phyloP scores from a whole-genome alignment of 2,797 vertebrate species.

The Cercopithecus neglectus region DNA sequence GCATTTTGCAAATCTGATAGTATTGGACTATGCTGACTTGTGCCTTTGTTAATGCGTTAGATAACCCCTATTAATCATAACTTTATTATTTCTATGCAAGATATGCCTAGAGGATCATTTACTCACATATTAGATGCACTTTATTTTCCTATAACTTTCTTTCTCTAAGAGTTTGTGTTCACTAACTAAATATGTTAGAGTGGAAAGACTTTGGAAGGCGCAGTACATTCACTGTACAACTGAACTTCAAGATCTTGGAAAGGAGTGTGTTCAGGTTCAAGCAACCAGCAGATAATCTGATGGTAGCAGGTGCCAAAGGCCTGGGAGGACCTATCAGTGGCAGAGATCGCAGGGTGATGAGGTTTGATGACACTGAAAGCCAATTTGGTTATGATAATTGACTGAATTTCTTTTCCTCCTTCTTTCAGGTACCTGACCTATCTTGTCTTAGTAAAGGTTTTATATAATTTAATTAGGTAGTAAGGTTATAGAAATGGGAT shows the following conservation, averaged over 20 bases:
- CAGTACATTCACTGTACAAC: slow-evolving; percentile 13
- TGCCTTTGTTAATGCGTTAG: slow-evolving; percentile 66
- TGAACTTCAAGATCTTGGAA: not conserved
- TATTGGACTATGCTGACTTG: slow-evolving; percentile 39
- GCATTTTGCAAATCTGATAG: slow-evolving; percentile 53
- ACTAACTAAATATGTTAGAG: not conserved
- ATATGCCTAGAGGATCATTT: slow-evolving; percentile 74
- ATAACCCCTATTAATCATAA: slow-evolving; percentile 78
- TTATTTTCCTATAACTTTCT: slow-evolving; percentile 62
- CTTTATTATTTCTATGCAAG: slow-evolving; percentile 76
- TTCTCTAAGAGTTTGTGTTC: slow-evolving; percentile 19
- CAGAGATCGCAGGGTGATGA: slow-evolving; percentile 50
- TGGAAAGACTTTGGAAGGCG: not conserved
- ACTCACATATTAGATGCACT: slow-evolving; percentile 70
- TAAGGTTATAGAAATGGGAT: slow-evolving; percentile 73
- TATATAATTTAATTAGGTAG: slow-evolving; percentile 83
- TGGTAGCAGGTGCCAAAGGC: slow-evolving; percentile 37
- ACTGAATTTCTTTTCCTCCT: slow-evolving; percentile 74
- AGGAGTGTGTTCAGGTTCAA: not conserved
- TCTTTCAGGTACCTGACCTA: slow-evolving; percentile 70
- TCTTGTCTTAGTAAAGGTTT: slow-evolving; percentile 80
- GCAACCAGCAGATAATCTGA: not conserved
- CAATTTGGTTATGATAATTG: slow-evolving; percentile 68
- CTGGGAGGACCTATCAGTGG: not conserved
- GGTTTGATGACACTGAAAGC: slow-evolving; percentile 33